phyloP scores from a whole-genome alignment of 2,113 vertebrate species.

The Ceyx cyanopectus region DNA sequence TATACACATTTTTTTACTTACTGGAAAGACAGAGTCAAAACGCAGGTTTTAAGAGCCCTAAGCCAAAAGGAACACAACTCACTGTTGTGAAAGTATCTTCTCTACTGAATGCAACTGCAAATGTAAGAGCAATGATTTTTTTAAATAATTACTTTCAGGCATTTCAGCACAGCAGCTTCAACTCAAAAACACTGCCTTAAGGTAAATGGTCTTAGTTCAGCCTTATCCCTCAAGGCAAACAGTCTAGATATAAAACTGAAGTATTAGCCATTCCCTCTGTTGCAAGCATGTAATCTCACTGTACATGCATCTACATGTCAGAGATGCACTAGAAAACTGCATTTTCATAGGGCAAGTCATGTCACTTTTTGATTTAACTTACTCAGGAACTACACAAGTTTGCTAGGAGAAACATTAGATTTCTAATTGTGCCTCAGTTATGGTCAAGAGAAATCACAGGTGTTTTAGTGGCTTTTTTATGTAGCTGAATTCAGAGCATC shows the following conservation, averaged over 20 bases:
- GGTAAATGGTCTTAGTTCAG: neutral
- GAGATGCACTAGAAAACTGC: constrained; percentile 42
- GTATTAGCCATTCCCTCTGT: neutral
- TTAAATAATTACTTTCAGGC: constrained; percentile 48
- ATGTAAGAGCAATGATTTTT: constrained; percentile 21
- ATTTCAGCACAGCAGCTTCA: constrained; percentile 41
- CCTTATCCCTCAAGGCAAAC: constrained; percentile 17
- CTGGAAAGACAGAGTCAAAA: constrained; percentile 63
- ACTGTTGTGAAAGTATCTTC: constrained; percentile 11
- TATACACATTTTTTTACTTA: constrained; percentile 45
- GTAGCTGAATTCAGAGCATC: constrained; percentile 16
- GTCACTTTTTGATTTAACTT: constrained; percentile 6
- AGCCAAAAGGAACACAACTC: constrained; percentile 44
- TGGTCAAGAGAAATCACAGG: neutral
- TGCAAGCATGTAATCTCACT: constrained; percentile 42
- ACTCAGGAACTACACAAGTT: constrained; percentile 36
- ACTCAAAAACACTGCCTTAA: constrained; percentile 24
- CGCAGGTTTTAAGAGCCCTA: neutral
- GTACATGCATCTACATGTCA: constrained; percentile 37
- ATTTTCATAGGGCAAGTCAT: constrained; percentile 6
- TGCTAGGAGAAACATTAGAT: constrained; percentile 47
- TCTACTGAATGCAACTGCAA: constrained; percentile 52
- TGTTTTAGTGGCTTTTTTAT: neutral
- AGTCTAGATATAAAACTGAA: neutral
- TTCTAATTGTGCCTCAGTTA: constrained; percentile 50